phyloP scores from a whole-genome alignment of 2,888 invertebrate species.

The Rhimphoctona megacephalus region DNA sequence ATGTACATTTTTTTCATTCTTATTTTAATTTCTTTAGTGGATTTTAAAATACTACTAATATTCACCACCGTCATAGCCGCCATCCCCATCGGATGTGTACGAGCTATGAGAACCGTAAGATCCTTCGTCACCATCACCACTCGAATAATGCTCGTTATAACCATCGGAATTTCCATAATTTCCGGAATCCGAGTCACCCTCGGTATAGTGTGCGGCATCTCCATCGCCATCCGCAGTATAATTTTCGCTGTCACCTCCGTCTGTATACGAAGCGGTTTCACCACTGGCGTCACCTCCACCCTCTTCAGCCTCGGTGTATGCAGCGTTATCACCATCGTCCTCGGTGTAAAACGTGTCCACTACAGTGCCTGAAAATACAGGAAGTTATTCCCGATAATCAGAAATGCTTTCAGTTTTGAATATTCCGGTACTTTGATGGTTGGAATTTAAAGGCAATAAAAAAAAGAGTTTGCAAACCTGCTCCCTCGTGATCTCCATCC shows the following conservation, averaged over 20 bases:
- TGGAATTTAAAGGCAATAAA: neutral
- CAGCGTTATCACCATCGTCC: constrained; percentile 73
- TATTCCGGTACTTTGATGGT: neutral
- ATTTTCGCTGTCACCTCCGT: constrained; percentile 73
- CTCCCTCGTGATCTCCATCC: constrained; percentile 84
- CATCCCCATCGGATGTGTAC: constrained; percentile 74
- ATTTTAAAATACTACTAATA: constrained; percentile 54
- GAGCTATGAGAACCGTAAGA: constrained; percentile 75
- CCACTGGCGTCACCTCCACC: constrained; percentile 69
- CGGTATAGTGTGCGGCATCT: constrained; percentile 72
- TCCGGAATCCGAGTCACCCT: constrained; percentile 73
- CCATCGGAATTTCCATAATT: constrained; percentile 76
- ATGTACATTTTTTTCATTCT: constrained; percentile 37
- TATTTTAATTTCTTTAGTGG: neutral
- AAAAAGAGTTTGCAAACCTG: constrained; percentile 78
- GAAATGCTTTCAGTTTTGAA: neutral
- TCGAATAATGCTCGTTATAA: constrained; percentile 75
- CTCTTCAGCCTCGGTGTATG: constrained; percentile 69
- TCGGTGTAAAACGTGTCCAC: constrained; percentile 76
- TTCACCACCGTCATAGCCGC: constrained; percentile 71
- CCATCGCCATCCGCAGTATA: constrained; percentile 75
- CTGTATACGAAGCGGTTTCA: constrained; percentile 69
- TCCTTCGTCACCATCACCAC: constrained; percentile 75
- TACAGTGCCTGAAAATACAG: constrained; percentile 75
- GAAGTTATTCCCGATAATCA: constrained; percentile 2